phyloP scores from a whole-genome alignment of 2,888 invertebrate species.

The Anthrax anthrax region DNA sequence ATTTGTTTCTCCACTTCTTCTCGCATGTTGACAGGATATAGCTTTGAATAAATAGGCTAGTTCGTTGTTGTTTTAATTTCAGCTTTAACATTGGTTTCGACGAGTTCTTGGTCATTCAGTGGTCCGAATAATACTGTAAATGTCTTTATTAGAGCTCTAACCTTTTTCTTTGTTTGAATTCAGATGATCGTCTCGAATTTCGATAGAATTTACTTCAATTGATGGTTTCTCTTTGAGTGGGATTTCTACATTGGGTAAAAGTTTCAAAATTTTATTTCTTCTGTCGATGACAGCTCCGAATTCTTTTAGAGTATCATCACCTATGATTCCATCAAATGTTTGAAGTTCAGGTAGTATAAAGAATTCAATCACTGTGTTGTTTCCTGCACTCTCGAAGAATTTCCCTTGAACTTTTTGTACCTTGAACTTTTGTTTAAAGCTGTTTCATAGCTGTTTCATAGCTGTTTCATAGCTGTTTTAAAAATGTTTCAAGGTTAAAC shows the following conservation, averaged over 20 bases:
- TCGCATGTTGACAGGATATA: slow-evolving; percentile 21
- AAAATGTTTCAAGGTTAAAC: no score
- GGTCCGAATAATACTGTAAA: slow-evolving; percentile 1
- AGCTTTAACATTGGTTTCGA: slow-evolving; percentile 5
- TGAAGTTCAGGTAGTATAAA: slow-evolving; percentile 7
- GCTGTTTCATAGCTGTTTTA: no score
- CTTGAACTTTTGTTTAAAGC: no score
- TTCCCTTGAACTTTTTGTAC: slow-evolving; percentile 2
- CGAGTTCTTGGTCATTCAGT: slow-evolving; percentile 2
- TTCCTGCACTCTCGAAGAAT: slow-evolving; percentile 7
- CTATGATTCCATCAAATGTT: slow-evolving; percentile 6
- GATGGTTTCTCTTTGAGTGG: slow-evolving; percentile 5
- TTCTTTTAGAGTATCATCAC: slow-evolving; percentile 8
- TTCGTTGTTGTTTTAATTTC: slow-evolving; percentile 14
- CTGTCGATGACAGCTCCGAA: slow-evolving; percentile 4
- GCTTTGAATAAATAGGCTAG: slow-evolving; percentile 17
- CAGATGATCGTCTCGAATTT: not conserved
- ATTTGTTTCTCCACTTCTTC: no score
- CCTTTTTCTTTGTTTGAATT: not conserved
- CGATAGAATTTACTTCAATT: slow-evolving; percentile 2
- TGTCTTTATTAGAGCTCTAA: not conserved
- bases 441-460: no score
- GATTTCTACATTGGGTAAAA: slow-evolving; percentile 7
- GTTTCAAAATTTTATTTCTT: slow-evolving; percentile 1
- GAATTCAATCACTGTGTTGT: slow-evolving; percentile 3